These are phyloP conservation scores for Osmerus eperlanus DNA, from an alignment of 2,113 vertebrate genomes.

Conservation along the genomic window DNA sequence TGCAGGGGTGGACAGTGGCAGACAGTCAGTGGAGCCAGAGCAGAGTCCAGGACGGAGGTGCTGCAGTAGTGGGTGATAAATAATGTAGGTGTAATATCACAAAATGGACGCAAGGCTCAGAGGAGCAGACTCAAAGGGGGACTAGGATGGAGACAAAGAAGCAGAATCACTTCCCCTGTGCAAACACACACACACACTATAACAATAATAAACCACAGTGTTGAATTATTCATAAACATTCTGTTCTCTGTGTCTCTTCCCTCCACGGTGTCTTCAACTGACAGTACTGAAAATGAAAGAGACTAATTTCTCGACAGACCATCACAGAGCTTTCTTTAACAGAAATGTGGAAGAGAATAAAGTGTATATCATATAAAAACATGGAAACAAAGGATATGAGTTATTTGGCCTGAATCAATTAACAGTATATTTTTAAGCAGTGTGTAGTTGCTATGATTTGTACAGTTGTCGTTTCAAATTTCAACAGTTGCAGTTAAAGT, in stretches of 20 bases:
- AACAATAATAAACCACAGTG: conserved; percentile 64
- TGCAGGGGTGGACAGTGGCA: neutral
- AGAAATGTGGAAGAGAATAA: neutral
- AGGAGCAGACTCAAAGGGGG: conserved; percentile 56
- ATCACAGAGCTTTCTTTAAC: neutral
- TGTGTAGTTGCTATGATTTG: too few relatives aligned
- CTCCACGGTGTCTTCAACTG: conserved; percentile 43
- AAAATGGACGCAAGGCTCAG: conserved; percentile 59
- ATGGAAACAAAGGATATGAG: neutral
- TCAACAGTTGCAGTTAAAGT: too few relatives aligned
- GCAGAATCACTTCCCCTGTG: conserved; percentile 63
- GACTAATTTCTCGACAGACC: neutral
- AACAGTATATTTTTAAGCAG: too few relatives aligned
- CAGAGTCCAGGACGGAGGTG: conserved; percentile 55
- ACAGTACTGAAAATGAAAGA: conserved; percentile 12
- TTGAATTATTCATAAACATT: conserved; percentile 69
- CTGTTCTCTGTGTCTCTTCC: conserved; percentile 46
- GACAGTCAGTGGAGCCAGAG: conserved; percentile 60
- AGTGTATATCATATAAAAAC: neutral
- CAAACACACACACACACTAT: conserved; percentile 47
- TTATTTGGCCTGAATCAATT: too few relatives aligned
- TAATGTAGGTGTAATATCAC: conserved; percentile 76
- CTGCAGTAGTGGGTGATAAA: conserved; percentile 68
- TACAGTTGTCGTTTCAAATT: too few relatives aligned
- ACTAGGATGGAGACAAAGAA: conserved; percentile 60